Conservation (phyloP, 2,888 invertebrate genomes). For the Odontocolon sp. region DNA sequence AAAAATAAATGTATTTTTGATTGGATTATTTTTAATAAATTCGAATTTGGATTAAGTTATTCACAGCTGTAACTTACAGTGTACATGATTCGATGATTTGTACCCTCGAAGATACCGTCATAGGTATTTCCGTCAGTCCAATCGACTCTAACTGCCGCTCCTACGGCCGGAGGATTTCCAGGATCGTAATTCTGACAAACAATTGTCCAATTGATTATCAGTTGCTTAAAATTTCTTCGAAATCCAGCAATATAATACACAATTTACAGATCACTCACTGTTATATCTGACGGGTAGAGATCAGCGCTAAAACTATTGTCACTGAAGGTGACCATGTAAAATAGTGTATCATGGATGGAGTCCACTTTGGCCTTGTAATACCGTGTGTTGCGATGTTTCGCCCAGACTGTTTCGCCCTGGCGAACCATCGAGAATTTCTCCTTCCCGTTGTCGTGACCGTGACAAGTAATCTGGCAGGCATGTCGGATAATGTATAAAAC, state of each 20-base stretch:
- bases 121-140: constrained; percentile 83
- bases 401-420: constrained; percentile 83
- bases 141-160: constrained; percentile 82
- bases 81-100: constrained; percentile 78
- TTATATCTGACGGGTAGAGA: constrained; percentile 83
- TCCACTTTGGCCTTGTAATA: constrained; percentile 83
- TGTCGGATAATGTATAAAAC: neutral
- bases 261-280: constrained; percentile 77
- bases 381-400: constrained; percentile 84
- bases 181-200: constrained; percentile 76
- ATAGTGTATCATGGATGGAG: constrained; percentile 81
- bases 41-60: neutral
- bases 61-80: constrained; percentile 75
- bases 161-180: constrained; percentile 78
- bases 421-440: constrained; percentile 74
- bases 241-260: too few relatives aligned
- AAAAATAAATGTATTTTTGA: constrained; percentile 26
- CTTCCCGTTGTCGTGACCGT: constrained; percentile 72
- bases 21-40: too few relatives aligned
- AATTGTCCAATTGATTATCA: too few relatives aligned
- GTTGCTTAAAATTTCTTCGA: neutral
- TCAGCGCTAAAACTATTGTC: constrained; percentile 84
- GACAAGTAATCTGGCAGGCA: constrained; percentile 73
- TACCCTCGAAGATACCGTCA: constrained; percentile 81
- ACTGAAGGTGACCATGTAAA: constrained; percentile 85